phyloP scores from a whole-genome alignment of 1,140 invertebrate genomes.

The Diploscapter pachys region DNA sequence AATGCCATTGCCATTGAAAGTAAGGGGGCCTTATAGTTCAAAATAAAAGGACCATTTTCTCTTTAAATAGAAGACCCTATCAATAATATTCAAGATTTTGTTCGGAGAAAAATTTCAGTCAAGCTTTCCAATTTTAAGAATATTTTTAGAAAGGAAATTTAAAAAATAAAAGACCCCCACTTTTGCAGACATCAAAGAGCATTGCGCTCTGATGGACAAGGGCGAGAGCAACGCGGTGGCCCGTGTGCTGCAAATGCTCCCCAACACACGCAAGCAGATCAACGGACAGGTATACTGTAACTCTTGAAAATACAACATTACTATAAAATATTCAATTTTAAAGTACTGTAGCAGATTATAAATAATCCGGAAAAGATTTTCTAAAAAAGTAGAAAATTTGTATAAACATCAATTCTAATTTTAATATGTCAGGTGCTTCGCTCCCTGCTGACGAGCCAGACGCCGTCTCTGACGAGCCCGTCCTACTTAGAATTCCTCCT shows the following conservation, averaged over 20 bases:
- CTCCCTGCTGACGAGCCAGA: not conserved
- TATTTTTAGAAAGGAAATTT: too few species aligned
- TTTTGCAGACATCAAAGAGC: conserved; percentile 28
- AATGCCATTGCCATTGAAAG: too few species aligned
- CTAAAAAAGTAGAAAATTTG: too few species aligned
- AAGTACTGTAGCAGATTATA: not conserved
- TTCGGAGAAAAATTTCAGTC: too few species aligned
- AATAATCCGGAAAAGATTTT: not conserved
- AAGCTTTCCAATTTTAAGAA: too few species aligned
- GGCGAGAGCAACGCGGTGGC: conserved; percentile 24
- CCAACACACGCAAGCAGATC: conserved; percentile 79
- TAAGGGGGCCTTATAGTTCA: too few species aligned
- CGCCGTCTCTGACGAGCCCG: not conserved
- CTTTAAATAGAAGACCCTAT: too few species aligned
- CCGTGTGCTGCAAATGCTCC: conserved; percentile 79
- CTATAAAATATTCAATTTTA: not conserved
- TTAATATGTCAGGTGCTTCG: not conserved
- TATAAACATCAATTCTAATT: too few species aligned
- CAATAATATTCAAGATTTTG: too few species aligned
- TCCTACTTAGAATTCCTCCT: too few species aligned
- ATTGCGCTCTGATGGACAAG: conserved; percentile 25
- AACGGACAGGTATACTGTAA: conserved; percentile 68
- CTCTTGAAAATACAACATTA: conserved; percentile 29
- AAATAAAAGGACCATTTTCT: too few species aligned
- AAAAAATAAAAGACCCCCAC: not conserved